These are phyloP conservation scores for Phaethornis superciliosus DNA, from an alignment of 2,113 vertebrate species.

Conservation along the genomic window DNA sequence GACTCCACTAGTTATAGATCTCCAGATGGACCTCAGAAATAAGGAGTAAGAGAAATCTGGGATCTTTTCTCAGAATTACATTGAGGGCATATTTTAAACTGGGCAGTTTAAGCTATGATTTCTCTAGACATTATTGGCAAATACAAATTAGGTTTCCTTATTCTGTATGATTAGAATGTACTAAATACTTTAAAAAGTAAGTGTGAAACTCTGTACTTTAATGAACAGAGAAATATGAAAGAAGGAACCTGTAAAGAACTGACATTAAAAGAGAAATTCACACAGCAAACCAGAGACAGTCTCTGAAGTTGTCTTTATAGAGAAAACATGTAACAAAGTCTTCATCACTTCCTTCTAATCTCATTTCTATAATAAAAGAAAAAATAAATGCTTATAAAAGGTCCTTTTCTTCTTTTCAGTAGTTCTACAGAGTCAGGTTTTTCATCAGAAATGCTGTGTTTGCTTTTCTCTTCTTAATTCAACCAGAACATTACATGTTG, in stretches of 20 bases:
- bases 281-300: not conserved
- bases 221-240: not conserved
- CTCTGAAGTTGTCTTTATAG: not conserved
- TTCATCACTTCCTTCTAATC: not conserved
- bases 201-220: not conserved
- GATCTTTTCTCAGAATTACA: not conserved
- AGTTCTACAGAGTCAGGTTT: not conserved
- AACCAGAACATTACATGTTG: not conserved
- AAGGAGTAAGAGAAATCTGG: not conserved
- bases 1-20: too few species aligned
- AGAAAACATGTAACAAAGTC: not conserved
- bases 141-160: not conserved
- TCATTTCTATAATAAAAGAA: not conserved
- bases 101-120: not conserved
- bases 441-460: not conserved
- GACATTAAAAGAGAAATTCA: not conserved
- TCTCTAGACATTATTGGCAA: not conserved
- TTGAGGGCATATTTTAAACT: not conserved
- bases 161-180: not conserved
- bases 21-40: not conserved
- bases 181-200: not conserved
- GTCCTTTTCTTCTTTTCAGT: not conserved
- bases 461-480: constrained; percentile 4
- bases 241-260: not conserved
- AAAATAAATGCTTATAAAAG: not conserved